A percentile compares a stretch with the other conserved stretches of the same genome.
phyloP scores from a whole-genome alignment of 2,113 vertebrate species.

The Indicator indicator region DNA sequence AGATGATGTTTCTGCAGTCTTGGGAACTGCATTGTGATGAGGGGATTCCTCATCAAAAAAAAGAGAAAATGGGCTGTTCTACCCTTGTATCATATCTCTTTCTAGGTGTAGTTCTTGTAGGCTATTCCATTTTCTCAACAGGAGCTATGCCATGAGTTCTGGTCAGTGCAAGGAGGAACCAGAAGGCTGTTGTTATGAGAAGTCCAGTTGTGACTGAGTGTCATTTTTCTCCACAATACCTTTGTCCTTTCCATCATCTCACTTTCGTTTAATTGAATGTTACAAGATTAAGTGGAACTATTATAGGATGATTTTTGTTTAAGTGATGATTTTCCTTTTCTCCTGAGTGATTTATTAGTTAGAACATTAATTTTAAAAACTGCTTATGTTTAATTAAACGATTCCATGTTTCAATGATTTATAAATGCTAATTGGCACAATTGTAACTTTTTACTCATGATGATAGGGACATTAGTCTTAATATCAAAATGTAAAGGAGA shows the following conservation, averaged over 20 bases:
- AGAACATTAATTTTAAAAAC: conserved; percentile 52
- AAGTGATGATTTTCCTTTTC: conserved; percentile 47
- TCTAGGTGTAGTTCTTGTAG: background rate
- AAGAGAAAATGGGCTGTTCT: background rate
- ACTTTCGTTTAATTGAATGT: background rate
- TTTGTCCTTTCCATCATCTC: background rate
- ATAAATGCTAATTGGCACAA: conserved; percentile 46
- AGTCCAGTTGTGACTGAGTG: background rate
- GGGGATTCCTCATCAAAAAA: background rate
- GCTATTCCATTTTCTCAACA: background rate
- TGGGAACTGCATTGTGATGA: background rate
- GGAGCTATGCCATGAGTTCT: background rate
- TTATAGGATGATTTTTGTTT: background rate
- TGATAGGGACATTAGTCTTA: conserved; percentile 31
- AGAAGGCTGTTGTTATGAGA: fast-evolving
- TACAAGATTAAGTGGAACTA: conserved; percentile 41
- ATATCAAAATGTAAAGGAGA: background rate
- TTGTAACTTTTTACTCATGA: background rate
- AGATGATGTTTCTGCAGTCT: background rate
- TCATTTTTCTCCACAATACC: background rate
- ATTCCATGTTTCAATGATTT: conserved; percentile 38
- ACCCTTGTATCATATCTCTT: background rate
- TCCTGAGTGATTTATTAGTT: conserved; percentile 46
- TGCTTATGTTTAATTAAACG: conserved; percentile 45
- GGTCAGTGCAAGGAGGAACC: background rate